Base-by-base conservation (phyloP, 2,113 vertebrate species). In the Hippoglossus stenolepis region DNA sequence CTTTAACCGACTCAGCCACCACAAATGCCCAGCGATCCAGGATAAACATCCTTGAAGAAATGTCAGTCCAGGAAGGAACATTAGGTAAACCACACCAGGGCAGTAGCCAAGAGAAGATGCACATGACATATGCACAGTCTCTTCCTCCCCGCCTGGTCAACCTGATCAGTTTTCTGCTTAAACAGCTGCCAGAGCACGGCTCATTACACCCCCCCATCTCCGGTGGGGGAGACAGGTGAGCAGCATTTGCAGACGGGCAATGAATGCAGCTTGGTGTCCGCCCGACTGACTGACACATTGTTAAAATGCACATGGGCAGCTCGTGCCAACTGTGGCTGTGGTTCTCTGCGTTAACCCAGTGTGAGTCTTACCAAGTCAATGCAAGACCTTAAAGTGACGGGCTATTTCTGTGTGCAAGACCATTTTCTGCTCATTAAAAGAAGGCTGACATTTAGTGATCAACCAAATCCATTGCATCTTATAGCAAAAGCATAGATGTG, bases 11-110 rank as follows among this genome's bases (percentile, higher is more conserved):
- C 73, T 81, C 67, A 71, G 78, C 81, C 74, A 49, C 57, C 47
- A 31, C 65, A 84, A 87, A 89, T 82, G 85, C 65, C 76, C 80
- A 78, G 76, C 65, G 65, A 92, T 86, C 90, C 85, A 77, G 80
- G 66, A 87, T 79, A 87, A 93, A 90, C 75, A 88, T 79, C 83
- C 80, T 78, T 62, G 76, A 86, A 91, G 82, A 86, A 90, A 91
- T 69, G 87, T 87, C 85, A 88, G 73, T 67, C 71, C 61, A 56
- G 74, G 80, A 57, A 70, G 83, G 75, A 75, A 68, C 75, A 75
- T 77, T 64, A 85, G 76, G 66, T 0, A 15, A 72, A 66, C 69
- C 70, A 62, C 65, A 73, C 60, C 70, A n/a, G 38, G 43, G 24
- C 17, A 38, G 73, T 7, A 61, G 17, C 60, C 60, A 77, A 54